Evolutionary conservation across 2,113 vertebrate species (phyloP).

Genomic region (Anoplopoma fimbria): DNA sequence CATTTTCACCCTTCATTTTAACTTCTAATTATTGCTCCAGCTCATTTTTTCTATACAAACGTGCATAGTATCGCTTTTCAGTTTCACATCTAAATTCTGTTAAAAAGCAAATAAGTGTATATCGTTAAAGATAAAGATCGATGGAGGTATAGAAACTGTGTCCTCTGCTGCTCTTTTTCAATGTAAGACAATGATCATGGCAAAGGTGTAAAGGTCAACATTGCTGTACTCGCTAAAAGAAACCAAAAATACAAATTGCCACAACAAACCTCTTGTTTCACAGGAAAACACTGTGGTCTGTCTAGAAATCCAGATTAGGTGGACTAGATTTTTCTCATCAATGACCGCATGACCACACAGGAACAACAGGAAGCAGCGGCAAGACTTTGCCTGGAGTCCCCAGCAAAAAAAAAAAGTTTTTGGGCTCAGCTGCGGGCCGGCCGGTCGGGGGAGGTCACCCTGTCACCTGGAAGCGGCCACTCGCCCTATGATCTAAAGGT

Average conservation of each 20-base stretch:
- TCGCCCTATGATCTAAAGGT: conserved; percentile 76
- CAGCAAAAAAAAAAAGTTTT: conserved; percentile 13
- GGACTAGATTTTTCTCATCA: conserved; percentile 42
- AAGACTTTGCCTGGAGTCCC: conserved; percentile 10
- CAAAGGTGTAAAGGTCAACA: no score
- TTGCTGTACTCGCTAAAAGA: no score
- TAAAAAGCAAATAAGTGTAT: neutral
- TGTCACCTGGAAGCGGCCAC: conserved; percentile 54
- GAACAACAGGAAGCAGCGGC: conserved; percentile 30
- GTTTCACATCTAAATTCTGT: neutral
- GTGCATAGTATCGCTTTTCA: neutral
- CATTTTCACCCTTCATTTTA: neutral
- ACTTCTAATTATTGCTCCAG: no score
- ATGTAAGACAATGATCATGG: no score
- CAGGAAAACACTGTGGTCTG: neutral
- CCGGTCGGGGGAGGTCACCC: conserved; percentile 50
- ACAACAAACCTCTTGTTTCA: no score
- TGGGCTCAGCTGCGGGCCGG: conserved; percentile 24
- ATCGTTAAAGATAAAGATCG: neutral
- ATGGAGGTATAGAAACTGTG: neutral
- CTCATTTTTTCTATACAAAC: no score
- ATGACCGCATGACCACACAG: conserved; percentile 4
- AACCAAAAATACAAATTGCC: no score
- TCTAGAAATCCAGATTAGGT: neutral
- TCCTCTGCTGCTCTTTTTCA: no score